These are phyloP conservation scores for Saccopteryx leptura DNA, from an alignment of 2,113 vertebrate species.

Conservation along the genomic window DNA sequence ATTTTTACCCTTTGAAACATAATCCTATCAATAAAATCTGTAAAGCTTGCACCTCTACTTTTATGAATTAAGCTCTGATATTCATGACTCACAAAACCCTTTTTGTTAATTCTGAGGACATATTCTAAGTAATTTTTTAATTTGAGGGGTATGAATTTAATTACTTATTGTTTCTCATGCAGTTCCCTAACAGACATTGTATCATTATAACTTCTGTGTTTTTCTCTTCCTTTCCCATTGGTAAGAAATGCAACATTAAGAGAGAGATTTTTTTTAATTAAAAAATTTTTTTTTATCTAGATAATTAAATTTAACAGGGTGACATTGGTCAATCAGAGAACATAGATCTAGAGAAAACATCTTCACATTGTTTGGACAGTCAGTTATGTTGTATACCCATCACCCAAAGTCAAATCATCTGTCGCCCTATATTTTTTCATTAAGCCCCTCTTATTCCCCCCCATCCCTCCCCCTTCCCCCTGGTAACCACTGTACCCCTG, in stretches of 20 bases:
- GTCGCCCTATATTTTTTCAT: too few species aligned
- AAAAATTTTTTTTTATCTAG: too few species aligned
- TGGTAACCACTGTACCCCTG: too few species aligned
- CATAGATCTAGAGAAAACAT: too few species aligned
- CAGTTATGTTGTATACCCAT: too few species aligned
- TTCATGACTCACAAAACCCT: neutral
- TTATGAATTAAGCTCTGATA: slow-evolving; percentile 25
- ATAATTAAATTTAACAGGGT: too few species aligned
- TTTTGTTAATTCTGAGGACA: neutral
- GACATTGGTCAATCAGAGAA: too few species aligned
- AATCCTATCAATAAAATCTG: neutral
- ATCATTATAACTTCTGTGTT: neutral
- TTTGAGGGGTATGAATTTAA: neutral
- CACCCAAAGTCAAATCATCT: too few species aligned
- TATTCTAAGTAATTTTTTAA: neutral
- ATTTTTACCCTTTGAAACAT: slow-evolving; percentile 20
- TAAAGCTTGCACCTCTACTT: neutral
- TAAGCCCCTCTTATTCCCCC: too few species aligned
- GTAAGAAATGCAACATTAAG: neutral
- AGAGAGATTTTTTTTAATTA: too few species aligned
- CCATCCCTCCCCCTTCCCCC: too few species aligned
- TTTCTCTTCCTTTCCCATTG: neutral
- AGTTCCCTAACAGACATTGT: neutral
- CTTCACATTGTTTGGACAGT: too few species aligned
- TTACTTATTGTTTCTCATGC: neutral